Evolutionary conservation across 2,888 invertebrate species (phyloP).

Genomic region (Anthrax anthrax): DNA sequence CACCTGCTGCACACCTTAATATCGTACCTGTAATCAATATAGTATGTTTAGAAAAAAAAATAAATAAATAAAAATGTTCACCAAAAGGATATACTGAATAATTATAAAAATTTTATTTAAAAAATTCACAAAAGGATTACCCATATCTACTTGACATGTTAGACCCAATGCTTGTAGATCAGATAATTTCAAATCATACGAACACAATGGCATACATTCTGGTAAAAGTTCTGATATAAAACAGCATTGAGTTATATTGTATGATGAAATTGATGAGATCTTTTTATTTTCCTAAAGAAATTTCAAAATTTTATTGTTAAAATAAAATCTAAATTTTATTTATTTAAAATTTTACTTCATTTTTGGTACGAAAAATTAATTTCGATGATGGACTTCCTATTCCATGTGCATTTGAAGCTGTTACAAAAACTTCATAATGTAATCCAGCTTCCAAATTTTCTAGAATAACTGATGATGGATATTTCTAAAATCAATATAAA

Average conservation of each 20-base stretch:
- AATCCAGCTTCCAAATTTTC: constrained; percentile 58
- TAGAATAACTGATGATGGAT: constrained; percentile 60
- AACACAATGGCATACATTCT: constrained; percentile 60
- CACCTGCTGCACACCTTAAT: constrained; percentile 43
- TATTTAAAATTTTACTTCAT: background rate
- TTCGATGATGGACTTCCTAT: constrained; percentile 61
- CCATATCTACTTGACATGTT: constrained; percentile 62
- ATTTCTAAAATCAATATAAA: constrained; percentile 36
- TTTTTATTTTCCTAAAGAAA: constrained; percentile 17
- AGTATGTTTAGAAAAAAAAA: background rate
- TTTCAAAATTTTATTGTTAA: no score
- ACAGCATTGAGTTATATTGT: constrained; percentile 72
- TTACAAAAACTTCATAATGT: constrained; percentile 67
- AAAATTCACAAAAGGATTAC: constrained; percentile 36
- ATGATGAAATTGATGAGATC: constrained; percentile 40
- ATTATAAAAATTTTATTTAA: no score
- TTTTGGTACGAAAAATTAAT: constrained; percentile 57
- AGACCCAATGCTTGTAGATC: constrained; percentile 59
- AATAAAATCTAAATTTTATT: no score
- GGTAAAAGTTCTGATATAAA: constrained; percentile 43
- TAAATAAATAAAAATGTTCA: background rate
- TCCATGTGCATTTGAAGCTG: constrained; percentile 66
- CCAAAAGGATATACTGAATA: background rate
- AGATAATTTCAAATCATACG: constrained; percentile 69
- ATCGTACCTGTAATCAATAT: constrained; percentile 21